Percentiles rank a stretch among this genome's conserved stretches.
phyloP scores from a whole-genome alignment of 2,797 vertebrate genomes.

The Anniella stebbinsi region DNA sequence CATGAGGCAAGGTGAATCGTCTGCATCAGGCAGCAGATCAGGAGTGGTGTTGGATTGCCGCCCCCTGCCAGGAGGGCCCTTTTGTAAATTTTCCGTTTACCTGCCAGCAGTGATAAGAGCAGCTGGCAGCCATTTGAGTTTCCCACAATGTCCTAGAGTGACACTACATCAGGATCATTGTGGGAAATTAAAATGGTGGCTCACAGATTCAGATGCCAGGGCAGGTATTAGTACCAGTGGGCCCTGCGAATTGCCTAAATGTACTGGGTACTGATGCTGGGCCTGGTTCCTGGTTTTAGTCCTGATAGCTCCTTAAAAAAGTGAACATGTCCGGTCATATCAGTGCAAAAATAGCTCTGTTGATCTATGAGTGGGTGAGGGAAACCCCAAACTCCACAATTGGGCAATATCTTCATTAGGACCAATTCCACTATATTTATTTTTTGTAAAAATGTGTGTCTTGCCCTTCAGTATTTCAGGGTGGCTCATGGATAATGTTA shows the following conservation, averaged over 20 bases:
- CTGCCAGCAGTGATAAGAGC: not conserved
- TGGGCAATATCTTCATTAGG: not conserved
- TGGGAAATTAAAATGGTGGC: not conserved
- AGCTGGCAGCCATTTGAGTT: not conserved
- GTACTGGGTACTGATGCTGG: not conserved
- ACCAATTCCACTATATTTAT: not conserved
- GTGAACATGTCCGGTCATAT: not conserved
- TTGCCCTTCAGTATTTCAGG: not conserved
- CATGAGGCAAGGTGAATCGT: too few relatives aligned
- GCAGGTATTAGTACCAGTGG: not conserved
- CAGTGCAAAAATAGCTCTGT: not conserved
- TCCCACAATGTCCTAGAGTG: not conserved
- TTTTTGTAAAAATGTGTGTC: not conserved
- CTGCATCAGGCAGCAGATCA: too few relatives aligned
- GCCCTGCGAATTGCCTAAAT: too few relatives aligned
- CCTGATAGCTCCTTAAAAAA: not conserved
- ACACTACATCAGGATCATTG: not conserved
- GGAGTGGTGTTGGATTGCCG: too few relatives aligned
- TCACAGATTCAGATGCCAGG: not conserved
- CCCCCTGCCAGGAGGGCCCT: too few relatives aligned
- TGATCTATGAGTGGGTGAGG: not conserved
- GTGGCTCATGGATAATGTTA: not conserved
- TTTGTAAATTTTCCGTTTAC: too few relatives aligned
- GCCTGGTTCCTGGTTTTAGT: not conserved
- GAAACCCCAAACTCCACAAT: not conserved